Percentiles rank a stretch among this genome's conserved stretches.
These are phyloP conservation scores for Oncorhynchus tshawytscha DNA, from an alignment of 2,113 vertebrate genomes.

Conservation along the genomic window DNA sequence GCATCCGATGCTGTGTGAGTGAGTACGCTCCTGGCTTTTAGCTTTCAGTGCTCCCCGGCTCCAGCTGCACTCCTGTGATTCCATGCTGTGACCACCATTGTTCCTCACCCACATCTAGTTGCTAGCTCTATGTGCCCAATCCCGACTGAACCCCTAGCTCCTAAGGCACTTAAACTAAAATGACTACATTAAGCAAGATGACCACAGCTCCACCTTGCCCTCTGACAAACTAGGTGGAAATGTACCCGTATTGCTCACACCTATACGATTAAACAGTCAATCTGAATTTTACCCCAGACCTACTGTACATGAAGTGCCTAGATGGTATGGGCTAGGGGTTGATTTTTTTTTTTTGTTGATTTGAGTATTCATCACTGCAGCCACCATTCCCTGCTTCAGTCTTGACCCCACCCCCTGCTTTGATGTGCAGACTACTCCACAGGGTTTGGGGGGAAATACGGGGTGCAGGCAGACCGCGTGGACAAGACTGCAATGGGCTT, in stretches of 20 bases:
- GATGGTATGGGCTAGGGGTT: not conserved
- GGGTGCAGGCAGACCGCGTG: slow-evolving; percentile 79
- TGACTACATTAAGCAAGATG: not conserved
- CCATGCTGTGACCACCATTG: not conserved
- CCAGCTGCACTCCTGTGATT: slow-evolving; percentile 2
- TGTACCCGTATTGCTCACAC: not conserved
- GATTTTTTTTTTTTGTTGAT: slow-evolving; percentile 22
- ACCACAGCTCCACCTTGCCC: too few species aligned
- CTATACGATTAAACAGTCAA: not conserved
- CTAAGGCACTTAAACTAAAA: not conserved
- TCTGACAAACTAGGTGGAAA: too few species aligned
- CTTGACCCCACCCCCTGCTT: slow-evolving; percentile 33
- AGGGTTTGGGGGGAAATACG: slow-evolving; percentile 75
- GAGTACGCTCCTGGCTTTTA: not conserved
- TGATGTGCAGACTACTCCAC: slow-evolving; percentile 73
- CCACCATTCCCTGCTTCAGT: slow-evolving; percentile 24
- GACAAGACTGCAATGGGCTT: slow-evolving; percentile 92
- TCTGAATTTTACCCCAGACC: too few species aligned
- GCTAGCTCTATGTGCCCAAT: not conserved
- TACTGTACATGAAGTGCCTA: too few species aligned
- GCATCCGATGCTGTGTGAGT: not conserved
- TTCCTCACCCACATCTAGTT: not conserved
- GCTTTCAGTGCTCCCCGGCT: not conserved
- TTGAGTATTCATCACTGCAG: slow-evolving; percentile 19
- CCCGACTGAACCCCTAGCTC: not conserved